These are phyloP conservation scores for Drosophila bocqueti DNA, from an alignment of 1,140 invertebrate genomes.

Conservation along the genomic window DNA sequence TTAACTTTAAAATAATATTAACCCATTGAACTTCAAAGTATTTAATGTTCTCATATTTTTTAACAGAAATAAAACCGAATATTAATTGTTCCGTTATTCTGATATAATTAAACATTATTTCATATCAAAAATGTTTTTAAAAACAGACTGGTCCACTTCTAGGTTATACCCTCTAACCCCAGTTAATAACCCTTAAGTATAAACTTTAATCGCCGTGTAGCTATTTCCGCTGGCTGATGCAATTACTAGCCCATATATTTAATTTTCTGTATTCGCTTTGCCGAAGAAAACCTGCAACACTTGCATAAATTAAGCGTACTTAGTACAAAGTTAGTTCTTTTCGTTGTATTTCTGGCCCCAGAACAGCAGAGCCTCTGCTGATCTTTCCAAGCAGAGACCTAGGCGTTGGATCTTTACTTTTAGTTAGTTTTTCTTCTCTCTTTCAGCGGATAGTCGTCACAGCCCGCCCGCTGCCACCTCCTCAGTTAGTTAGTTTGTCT, in stretches of 20 bases:
- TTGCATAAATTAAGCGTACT: slow-evolving; percentile 60
- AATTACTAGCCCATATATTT: slow-evolving; percentile 59
- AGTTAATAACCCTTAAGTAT: slow-evolving; percentile 2
- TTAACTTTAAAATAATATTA: too few species aligned
- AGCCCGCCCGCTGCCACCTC: slow-evolving; percentile 9
- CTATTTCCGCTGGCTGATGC: slow-evolving; percentile 54
- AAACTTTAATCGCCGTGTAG: slow-evolving; percentile 17
- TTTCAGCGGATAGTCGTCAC: slow-evolving; percentile 31
- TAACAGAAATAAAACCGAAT: background rate
- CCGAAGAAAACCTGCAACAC: slow-evolving; percentile 39
- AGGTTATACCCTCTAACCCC: background rate
- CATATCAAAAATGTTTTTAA: background rate
- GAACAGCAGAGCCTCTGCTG: slow-evolving; percentile 60
- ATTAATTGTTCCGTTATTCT: background rate
- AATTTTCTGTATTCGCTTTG: slow-evolving; percentile 36
- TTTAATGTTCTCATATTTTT: too few species aligned
- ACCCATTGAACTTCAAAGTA: too few species aligned
- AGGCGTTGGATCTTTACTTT: slow-evolving; percentile 66
- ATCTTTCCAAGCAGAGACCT: slow-evolving; percentile 39
- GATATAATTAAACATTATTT: background rate
- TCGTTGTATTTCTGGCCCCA: slow-evolving; percentile 20
- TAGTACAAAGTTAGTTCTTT: slow-evolving; percentile 45
- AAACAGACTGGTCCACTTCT: background rate
- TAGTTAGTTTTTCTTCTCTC: slow-evolving; percentile 59
- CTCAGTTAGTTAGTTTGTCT: slow-evolving; percentile 18